phyloP scores from a whole-genome alignment of 2,888 invertebrate species.

The Perizoma affinitatum region DNA sequence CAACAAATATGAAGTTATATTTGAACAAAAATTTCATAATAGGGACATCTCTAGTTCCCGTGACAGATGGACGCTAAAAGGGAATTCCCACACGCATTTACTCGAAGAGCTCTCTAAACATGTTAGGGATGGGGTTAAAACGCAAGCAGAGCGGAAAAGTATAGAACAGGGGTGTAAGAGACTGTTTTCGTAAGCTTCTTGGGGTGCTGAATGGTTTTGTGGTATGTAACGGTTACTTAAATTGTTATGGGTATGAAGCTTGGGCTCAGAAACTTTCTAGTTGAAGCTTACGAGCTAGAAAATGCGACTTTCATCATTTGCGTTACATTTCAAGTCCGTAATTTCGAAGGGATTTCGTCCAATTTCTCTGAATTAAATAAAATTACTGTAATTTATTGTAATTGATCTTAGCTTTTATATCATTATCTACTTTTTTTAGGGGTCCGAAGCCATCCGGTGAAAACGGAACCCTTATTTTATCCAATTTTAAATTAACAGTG shows the following conservation, averaged over 20 bases:
- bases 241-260: not conserved
- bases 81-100: conserved; percentile 61
- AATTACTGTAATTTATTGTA: too few relatives aligned
- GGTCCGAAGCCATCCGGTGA: too few relatives aligned
- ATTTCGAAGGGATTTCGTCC: too few relatives aligned
- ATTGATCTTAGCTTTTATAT: too few relatives aligned
- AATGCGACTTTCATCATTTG: too few relatives aligned
- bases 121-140: conserved; percentile 38
- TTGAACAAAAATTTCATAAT: not conserved
- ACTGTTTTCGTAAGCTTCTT: not conserved
- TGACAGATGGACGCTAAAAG: conserved; percentile 51
- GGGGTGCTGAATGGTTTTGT: not conserved
- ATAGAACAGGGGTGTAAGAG: conserved; percentile 5
- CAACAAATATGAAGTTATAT: too few relatives aligned
- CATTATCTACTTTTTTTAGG: too few relatives aligned
- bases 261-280: not conserved
- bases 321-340: too few relatives aligned
- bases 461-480: too few relatives aligned
- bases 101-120: conserved; percentile 50
- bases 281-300: not conserved
- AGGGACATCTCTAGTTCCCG: conserved; percentile 25
- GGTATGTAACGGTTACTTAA: not conserved
- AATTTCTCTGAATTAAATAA: too few relatives aligned
- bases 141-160: conserved; percentile 36
- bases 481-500: too few relatives aligned